Evolutionary conservation across 2,888 invertebrate species (phyloP), one percentile per base, ranked within the genome.

Genomic region (Pristionchus japonicus): DNA sequence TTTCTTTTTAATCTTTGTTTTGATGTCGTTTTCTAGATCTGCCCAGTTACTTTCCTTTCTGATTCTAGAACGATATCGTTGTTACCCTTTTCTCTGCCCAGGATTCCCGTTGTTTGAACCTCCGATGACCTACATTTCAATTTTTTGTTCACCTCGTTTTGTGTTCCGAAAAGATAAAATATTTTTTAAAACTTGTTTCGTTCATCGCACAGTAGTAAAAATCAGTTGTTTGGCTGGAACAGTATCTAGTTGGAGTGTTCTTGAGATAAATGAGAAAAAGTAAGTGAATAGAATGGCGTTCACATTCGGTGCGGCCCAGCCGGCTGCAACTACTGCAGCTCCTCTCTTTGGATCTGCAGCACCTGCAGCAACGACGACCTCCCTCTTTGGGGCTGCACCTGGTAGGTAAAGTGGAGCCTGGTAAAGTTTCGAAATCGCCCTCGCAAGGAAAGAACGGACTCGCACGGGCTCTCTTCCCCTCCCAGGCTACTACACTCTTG

Each of bases 361-460:
- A 20, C 84, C 88, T n/a, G 82, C 88, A 37, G 34, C 88, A 4
- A 82, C 90, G 17, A 31, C 89, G n/a, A 67, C 82, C 34, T 27
- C 64, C 4, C 87, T 90, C 37, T 89, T 89, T 52, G 90, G 90
- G 52, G n/a, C 90, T 34, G 61, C 90, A 20, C 87, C 90, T 4
- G 88, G 89, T 37, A 61, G 61, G 61, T 52, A 34, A 31, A 15
- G 37, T 37, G 7, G 34, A 37, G 34, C n/a, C n/a, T n/a, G n/a
- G n/a, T n/a, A n/a, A n/a, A n/a, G n/a, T n/a, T n/a, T n/a, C n/a
- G n/a, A n/a, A n/a, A n/a, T n/a, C n/a, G n/a, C n/a, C 31, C 20
- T 34, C 27, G 15, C 27, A 27, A 34, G 57, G 23, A 43, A 43
- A 13, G 57, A n/a, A n/a, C n/a, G n/a, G n/a, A 43, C 52, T 52